Base-by-base conservation (phyloP, 1,140 invertebrate species). In the Pachypsylla venusta region DNA sequence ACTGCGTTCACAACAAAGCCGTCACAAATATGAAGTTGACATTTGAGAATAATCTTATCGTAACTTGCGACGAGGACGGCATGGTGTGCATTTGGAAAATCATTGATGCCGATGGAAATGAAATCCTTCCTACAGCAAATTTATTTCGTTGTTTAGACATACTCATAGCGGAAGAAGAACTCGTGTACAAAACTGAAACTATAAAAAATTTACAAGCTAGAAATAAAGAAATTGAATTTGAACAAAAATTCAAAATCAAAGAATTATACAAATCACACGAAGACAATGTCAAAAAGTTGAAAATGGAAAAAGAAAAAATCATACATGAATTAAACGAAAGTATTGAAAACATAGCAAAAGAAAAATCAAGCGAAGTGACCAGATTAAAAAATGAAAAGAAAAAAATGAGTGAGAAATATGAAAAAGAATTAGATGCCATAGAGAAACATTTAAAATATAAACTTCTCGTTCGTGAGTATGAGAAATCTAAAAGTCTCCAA, bases 401-500 rank as follows among this genome's bases (percentile, higher is more conserved):
- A 48, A 22, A 48, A 48, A 48, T 48, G 42, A 48, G 42, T 48
- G 42, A 48, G 22, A 48, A 48, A 10, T 48, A 48, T n/a, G 42
- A 48, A 22, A 48, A 48, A 48, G 42, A 48, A 48, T 22, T 48
- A 3, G 42, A 48, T 10, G 42, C 42, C 16, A 19, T 48, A 5
- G 42, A 48, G n/a, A 48, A 48, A 48, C 42, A 48, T 48, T 48
- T 48, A 19, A 48, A 48, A 48, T 48, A 48, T 22, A 48, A 48
- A 5, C 42, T 48, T 4, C 16, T 10, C 4, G 16, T 48, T 5
- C 42, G 42, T 19, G 42, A 48, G n/a, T 48, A 22, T 48, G 42
- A 48, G 42, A 48, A 48, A 48, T 19, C 7, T 19, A 5, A 48
- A n/a, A 48, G 5, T 19, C n/a, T 48, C 16, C n/a, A 48, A 48